Conservation (phyloP, 53 echinoderm and acorn worm genomes). For the Patiria pectinifera region DNA sequence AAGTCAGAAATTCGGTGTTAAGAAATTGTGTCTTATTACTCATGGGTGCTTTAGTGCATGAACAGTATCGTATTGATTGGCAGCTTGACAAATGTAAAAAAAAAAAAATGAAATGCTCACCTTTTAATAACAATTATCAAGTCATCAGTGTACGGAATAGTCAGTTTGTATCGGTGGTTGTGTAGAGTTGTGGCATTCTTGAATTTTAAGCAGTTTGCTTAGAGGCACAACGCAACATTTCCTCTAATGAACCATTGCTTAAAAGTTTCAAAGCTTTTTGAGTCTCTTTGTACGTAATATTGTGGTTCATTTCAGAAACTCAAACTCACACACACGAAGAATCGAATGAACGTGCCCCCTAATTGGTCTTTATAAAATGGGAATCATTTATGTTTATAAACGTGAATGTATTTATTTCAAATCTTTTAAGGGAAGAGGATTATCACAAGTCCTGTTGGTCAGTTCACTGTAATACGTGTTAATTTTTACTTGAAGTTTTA, state of each 20-base stretch:
- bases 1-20: constrained; percentile 30
- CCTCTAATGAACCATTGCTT: too few relatives aligned
- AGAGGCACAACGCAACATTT: too few relatives aligned
- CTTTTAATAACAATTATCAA: not conserved
- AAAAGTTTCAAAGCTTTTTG: not conserved
- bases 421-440: too few relatives aligned
- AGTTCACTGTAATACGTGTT: too few relatives aligned
- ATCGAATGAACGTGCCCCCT: not conserved
- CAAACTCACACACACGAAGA: too few relatives aligned
- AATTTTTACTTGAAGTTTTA: too few relatives aligned
- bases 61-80: not conserved
- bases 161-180: not conserved
- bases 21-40: not conserved
- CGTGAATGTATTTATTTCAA: too few relatives aligned
- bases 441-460: too few relatives aligned
- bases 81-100: not conserved
- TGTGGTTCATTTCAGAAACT: not conserved
- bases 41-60: constrained; percentile 44
- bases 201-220: too few relatives aligned
- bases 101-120: not conserved
- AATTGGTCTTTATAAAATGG: not conserved
- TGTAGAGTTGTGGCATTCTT: not conserved
- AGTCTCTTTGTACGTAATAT: not conserved
- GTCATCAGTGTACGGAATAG: not conserved
- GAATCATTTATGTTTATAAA: too few relatives aligned